Percentiles rank a stretch among this genome's conserved stretches.
These are phyloP conservation scores for Eclectus roratus DNA, from an alignment of 2,113 vertebrate species.

Conservation along the genomic window DNA sequence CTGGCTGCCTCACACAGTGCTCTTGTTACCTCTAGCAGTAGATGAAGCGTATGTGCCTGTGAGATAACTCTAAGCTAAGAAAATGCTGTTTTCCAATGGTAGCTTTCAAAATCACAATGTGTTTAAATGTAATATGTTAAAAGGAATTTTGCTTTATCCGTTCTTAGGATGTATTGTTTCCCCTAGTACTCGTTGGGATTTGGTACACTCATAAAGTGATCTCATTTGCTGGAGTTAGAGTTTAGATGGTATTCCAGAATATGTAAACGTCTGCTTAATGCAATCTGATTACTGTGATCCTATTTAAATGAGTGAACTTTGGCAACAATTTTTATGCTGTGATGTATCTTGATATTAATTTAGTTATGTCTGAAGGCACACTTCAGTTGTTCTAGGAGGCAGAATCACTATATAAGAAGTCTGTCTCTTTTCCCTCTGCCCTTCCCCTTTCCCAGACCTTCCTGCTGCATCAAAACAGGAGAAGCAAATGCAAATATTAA, in stretches of 20 bases:
- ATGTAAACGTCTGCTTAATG: slow-evolving; percentile 18
- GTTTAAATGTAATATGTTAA: background rate
- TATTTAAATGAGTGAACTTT: slow-evolving; percentile 3
- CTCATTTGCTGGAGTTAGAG: background rate
- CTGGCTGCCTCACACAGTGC: background rate
- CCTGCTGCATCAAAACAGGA: background rate
- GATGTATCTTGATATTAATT: slow-evolving; percentile 15
- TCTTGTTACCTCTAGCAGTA: background rate
- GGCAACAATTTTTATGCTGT: slow-evolving; percentile 4
- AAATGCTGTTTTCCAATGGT: background rate
- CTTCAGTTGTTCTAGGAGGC: background rate
- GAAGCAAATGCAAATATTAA: background rate
- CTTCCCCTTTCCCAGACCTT: background rate
- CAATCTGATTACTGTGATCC: background rate
- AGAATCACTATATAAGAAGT: background rate
- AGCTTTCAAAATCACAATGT: background rate
- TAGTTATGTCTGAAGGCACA: background rate
- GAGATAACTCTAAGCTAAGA: background rate
- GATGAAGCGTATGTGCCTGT: background rate
- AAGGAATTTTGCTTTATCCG: background rate
- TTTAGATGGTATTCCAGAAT: background rate
- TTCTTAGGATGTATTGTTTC: background rate
- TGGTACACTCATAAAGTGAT: background rate
- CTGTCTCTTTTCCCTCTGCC: background rate
- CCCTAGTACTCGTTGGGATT: background rate